Evolutionary conservation across 2,888 invertebrate species (phyloP).

Genomic region (Agrilus cyanescens): DNA sequence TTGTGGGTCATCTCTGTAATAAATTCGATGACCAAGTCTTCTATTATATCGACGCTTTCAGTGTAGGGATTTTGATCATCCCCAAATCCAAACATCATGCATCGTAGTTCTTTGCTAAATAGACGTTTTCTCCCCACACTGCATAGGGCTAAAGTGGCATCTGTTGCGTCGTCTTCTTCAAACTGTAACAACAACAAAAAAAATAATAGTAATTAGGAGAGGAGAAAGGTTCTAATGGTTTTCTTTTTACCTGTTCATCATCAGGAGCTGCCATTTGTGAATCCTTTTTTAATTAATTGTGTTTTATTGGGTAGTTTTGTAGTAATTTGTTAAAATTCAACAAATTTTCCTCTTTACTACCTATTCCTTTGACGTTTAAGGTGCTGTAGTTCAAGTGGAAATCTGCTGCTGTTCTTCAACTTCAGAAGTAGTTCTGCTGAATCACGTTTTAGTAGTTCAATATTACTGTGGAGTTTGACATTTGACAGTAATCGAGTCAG

Average conservation of each 20-base stretch:
- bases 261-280: constrained; percentile 3
- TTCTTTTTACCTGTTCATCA: constrained; percentile 10
- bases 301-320: too few relatives aligned
- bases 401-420: too few relatives aligned
- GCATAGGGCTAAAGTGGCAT: constrained; percentile 49
- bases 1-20: constrained; percentile 85
- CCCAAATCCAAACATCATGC: constrained; percentile 99
- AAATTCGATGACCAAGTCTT: constrained; percentile 95
- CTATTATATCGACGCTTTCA: constrained; percentile 93
- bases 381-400: too few relatives aligned
- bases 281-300: too few relatives aligned
- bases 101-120: constrained; percentile 84
- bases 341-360: too few relatives aligned
- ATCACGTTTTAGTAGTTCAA: too few relatives aligned
- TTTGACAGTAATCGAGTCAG: too few relatives aligned
- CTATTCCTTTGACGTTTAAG: too few relatives aligned
- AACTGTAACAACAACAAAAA: constrained; percentile 35
- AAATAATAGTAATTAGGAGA: constrained; percentile 45
- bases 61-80: constrained; percentile 99
- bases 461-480: too few relatives aligned
- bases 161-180: constrained; percentile 60
- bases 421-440: too few relatives aligned
- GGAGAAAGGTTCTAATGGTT: background rate
- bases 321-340: too few relatives aligned
- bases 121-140: constrained; percentile 63